Evolutionary conservation across 2,113 vertebrate genomes (phyloP), one percentile per base, ranked within the genome.

Genomic region (Scartelaos histophorus): DNA sequence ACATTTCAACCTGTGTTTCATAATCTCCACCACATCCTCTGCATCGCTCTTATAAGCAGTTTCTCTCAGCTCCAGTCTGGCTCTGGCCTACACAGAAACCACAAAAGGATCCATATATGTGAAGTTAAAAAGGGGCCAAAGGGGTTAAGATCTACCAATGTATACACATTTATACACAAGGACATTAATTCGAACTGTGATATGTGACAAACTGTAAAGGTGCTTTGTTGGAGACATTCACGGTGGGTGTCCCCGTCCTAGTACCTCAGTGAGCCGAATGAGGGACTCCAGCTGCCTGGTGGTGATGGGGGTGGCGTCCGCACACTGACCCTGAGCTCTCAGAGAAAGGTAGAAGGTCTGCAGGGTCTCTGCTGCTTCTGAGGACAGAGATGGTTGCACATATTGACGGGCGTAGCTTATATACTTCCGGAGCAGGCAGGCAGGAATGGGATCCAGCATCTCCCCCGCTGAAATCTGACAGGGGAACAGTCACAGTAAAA

Each of bases 21-120:
- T 99, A 83, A 99, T 97, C 83, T 99, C 95, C 86, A 99, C 92
- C 66, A 99, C 96, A 73, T 99, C 98, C 38, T 98, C 96, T 73
- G 98, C 98, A 81, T 99, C 97, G 82, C 93, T 92, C 85, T 94
- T 96, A 29, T 94, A 95, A 25, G 92, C 95, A 1, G 93, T 94
- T 81, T 99, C 98, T 91, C 96, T 93, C 71, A 99, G 94, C 71
- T 99, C 98, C 89, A 99, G 72, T 75, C 95, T 96, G 76, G 97
- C 95, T 83, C 98, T 93, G 67, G 97, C 96, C 98, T 99, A 83
- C 45, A 75, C 66, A 91, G 4, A 79, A 57, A 24, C 78, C n/a
- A 73, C 2, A 53, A 5, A 54, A 17, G 15, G 13, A 19, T 34
- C 13, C 24, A 5, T 57, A 7, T 56, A 57, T 57, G 3, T 24